Evolutionary conservation across 2,113 vertebrate genomes (phyloP), one percentile per base, ranked within the genome.

Genomic region (Herpailurus yagouaroundi): DNA sequence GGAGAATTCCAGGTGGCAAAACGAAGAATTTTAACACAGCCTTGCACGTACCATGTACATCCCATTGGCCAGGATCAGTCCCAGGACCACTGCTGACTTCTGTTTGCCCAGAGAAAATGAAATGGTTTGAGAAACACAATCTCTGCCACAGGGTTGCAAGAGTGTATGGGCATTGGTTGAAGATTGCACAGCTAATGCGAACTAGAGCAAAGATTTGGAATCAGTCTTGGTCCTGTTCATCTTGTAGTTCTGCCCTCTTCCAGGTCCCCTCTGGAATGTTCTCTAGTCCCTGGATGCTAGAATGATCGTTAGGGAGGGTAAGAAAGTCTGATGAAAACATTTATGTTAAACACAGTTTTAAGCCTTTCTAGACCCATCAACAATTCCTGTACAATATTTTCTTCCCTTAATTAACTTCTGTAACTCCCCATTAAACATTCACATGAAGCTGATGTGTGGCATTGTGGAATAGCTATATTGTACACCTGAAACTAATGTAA

Each of bases 361-460:
- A 81, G 18, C 16, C 19, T 55, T n/a, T 63, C 66, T 41, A 55
- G 29, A 52, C 23, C 25, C 25, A 57, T 57, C 33, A 31, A 38
- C 55, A 89, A 68, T n/a, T 57, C 68, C 29, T 41, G 21, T 7
- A 27, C 12, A 60, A 1, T 69, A 38, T 71, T 79, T 73, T 89
- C 55, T 89, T 89, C 13, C 31, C 38, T 66, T 55, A 55, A 80
- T 88, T 84, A 87, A 85, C 38, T 69, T 87, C 68, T 50, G 3
- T 21, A 87, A 64, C 33, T 96, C 63, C 45, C 14, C 60, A 57
- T 33, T 71, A 71, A 57, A 76, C 50, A 13, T 71, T 27, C 31
- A 77, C 7, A 27, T 18, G 41, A 16, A 27, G 74, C 41, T 16
- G 41, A 48, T 18, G 74, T 48, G 29, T 29, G 27, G 25, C 29